phyloP scores from a whole-genome alignment of 2,797 vertebrate species.

The Lates japonicus region DNA sequence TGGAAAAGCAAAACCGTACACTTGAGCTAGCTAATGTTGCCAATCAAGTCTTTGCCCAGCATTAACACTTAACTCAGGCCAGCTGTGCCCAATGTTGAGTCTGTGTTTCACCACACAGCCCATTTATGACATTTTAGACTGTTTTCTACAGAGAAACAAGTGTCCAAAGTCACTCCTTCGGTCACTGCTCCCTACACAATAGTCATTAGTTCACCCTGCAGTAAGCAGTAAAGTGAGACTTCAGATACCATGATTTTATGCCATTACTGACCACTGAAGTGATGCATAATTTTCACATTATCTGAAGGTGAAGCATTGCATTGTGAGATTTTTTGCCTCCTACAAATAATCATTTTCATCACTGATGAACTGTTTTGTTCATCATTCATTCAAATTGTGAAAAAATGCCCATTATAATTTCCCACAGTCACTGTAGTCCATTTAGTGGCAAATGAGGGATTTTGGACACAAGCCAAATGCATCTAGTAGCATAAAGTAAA shows the following conservation, averaged over 20 bases:
- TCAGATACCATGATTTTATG: neutral
- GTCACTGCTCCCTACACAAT: neutral
- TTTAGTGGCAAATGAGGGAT: neutral
- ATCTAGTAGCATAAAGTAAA: neutral
- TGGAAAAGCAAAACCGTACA: conserved; percentile 27
- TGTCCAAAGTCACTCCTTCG: neutral
- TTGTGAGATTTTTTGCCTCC: neutral
- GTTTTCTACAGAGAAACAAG: conserved; percentile 24
- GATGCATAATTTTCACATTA: conserved; percentile 42
- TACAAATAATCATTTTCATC: too few relatives aligned
- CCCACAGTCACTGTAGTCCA: neutral
- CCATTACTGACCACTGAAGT: conserved; percentile 11
- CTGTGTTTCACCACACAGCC: neutral
- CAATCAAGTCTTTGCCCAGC: neutral
- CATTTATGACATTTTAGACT: neutral
- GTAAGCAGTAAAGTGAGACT: neutral
- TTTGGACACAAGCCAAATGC: neutral
- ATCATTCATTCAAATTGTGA: too few relatives aligned
- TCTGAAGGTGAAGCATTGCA: neutral
- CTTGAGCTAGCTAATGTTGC: conserved; percentile 19
- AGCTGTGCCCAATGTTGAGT: neutral
- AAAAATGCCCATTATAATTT: too few relatives aligned
- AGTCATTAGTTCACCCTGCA: neutral
- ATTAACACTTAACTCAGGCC: conserved; percentile 6
- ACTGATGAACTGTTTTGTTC: too few relatives aligned